A percentile compares a stretch with the other conserved stretches of the same genome.
Conservation (phyloP, 53 echinoderm and acorn worm species). For the Crossaster papposus region DNA sequence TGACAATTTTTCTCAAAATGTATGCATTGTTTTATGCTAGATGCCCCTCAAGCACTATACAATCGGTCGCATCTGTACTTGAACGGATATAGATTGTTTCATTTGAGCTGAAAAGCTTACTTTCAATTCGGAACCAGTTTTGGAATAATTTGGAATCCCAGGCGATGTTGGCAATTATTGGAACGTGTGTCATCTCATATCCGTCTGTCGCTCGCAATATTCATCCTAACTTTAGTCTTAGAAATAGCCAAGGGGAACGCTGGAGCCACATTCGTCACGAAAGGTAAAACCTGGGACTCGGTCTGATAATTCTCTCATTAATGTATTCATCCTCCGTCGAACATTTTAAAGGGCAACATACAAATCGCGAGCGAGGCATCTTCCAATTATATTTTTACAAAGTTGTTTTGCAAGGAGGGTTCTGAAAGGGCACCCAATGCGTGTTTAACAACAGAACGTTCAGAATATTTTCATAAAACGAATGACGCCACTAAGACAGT, state of each 20-base stretch:
- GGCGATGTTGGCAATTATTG: conserved; percentile 16
- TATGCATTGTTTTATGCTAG: not conserved
- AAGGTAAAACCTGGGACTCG: not conserved
- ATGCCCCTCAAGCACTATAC: not conserved
- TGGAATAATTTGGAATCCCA: not conserved
- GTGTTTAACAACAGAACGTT: no score
- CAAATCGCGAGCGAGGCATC: no score
- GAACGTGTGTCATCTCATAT: not conserved
- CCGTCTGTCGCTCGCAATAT: not conserved
- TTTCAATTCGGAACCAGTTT: conserved; percentile 14
- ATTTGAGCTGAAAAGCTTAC: not conserved
- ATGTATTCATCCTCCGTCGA: not conserved
- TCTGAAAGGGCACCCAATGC: no score
- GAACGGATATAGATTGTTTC: not conserved
- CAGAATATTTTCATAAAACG: no score
- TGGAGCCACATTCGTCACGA: not conserved
- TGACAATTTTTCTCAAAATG: not conserved
- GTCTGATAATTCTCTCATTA: not conserved
- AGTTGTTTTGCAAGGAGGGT: no score
- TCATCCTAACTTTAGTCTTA: not conserved
- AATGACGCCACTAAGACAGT: no score
- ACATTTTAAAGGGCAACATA: no score
- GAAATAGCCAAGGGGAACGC: not conserved
- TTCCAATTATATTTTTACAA: no score
- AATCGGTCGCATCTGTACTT: not conserved